phyloP scores from a whole-genome alignment of 2,888 invertebrate genomes.

The Cephalotes varians region DNA sequence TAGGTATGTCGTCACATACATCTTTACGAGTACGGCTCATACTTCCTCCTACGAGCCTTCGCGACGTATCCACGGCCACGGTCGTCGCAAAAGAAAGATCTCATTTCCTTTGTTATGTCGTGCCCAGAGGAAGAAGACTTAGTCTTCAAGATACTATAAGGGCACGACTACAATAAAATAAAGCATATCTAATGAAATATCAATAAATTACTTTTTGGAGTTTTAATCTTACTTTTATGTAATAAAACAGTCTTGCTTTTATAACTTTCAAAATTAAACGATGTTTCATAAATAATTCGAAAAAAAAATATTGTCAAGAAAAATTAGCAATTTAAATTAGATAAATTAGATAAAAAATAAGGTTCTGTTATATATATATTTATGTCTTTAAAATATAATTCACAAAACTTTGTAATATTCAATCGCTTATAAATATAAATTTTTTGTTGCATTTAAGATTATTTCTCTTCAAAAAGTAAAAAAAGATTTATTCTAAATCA shows the following conservation, averaged over 20 bases:
- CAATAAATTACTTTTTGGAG: background rate
- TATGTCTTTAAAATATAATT: background rate
- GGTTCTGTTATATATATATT: background rate
- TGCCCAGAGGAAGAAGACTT: background rate
- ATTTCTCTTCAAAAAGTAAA: background rate
- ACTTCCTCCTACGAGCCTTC: conserved; percentile 69
- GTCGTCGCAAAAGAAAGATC: conserved; percentile 65
- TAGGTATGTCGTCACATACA: conserved; percentile 22
- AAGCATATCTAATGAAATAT: background rate
- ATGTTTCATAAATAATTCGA: background rate
- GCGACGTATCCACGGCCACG: conserved; percentile 68
- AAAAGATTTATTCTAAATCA: background rate
- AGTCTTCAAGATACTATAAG: background rate
- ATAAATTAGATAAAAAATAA: background rate
- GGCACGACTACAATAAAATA: conserved; percentile 1
- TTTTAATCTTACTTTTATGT: background rate
- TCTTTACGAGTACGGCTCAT: conserved; percentile 56
- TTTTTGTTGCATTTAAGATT: background rate
- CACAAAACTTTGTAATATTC: background rate
- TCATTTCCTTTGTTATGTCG: conserved; percentile 57
- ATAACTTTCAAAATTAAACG: background rate
- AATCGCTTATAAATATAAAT: background rate
- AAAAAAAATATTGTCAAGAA: background rate
- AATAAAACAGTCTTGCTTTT: background rate
- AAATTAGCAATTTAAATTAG: background rate